Base-by-base conservation (phyloP, 2,113 vertebrate genomes). In the Corvus cornix region DNA sequence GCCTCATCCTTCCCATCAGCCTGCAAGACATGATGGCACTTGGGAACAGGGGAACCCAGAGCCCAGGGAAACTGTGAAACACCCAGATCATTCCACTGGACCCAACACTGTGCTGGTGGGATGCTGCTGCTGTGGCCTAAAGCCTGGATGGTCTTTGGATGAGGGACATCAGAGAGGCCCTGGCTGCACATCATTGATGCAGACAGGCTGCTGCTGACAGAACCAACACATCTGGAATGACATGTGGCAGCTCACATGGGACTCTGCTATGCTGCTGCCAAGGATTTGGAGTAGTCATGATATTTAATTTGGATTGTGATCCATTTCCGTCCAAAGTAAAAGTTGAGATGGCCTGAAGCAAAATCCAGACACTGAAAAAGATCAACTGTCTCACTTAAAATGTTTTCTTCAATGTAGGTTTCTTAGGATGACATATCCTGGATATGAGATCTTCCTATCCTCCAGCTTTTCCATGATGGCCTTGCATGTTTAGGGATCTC, bases 181-280 rank as follows among this genome's bases (percentile, higher is more conserved):
- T 0, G 2, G 48, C 64, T 72, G 59, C 46, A 31, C 8, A 0
- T 28, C n/a, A 5, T 4, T 39, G 30, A 31, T 6, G 24, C 10
- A 8, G 58, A 26, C 31, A 35, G 49, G 83, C 27, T 78, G 66
- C 60, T 1, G 3, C 55, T 41, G 62, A 27, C 60, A 17, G 44
- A 79, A 64, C 1, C 62, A 33, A 33, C 55, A 9, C 22, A 35
- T 63, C 37, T 69, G 30, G 30, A 64, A 49, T 30, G 60, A 69
- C 69, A 31, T 13, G 39, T 51, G 44, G 37, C 78, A 63, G 53
- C 55, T 84, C 3, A 68, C n/a, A 27, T 0, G 11, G 16, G n/a
- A 48, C 55, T 83, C 13, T 6, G 13, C 59, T 79, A 4, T 18
- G 52, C 30, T 30, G 33, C 51, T 46, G 59, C 55, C 44, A 63